Conservation (phyloP, 2,113 vertebrate genomes). For the Oenanthe oenanthe region DNA sequence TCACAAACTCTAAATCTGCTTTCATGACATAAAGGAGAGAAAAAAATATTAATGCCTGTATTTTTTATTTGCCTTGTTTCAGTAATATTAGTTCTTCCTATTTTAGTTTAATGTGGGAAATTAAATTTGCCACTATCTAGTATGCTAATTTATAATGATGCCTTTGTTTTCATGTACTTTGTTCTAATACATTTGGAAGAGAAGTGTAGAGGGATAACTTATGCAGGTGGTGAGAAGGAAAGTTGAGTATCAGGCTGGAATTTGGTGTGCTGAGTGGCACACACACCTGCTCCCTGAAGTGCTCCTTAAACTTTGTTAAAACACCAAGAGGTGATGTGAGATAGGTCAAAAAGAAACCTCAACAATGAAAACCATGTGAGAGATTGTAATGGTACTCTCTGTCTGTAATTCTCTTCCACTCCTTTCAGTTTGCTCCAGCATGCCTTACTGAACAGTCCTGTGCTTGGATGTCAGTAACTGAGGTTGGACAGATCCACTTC, state of each 20-base stretch:
- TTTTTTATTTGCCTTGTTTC: background rate
- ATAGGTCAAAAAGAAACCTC: background rate
- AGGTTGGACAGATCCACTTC: background rate
- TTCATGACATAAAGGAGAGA: background rate
- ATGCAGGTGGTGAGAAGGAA: background rate
- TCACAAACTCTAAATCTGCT: background rate
- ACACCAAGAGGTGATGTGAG: background rate
- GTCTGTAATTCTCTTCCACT: background rate
- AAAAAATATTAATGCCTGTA: background rate
- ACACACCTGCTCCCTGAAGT: rapidly evolving
- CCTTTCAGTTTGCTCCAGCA: background rate
- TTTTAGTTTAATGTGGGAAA: background rate
- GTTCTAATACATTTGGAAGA: background rate
- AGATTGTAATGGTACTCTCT: background rate
- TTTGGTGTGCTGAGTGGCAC: background rate
- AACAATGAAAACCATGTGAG: background rate
- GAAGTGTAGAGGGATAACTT: background rate
- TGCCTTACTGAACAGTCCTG: background rate
- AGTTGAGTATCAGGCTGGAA: background rate
- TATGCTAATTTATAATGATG: background rate
- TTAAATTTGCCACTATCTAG: background rate
- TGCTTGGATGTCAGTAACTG: background rate
- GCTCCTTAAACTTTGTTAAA: background rate
- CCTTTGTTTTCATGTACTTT: background rate
- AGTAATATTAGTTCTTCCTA: background rate